Base-by-base conservation (phyloP, 2,797 vertebrate species). In the Siniperca obscura region DNA sequence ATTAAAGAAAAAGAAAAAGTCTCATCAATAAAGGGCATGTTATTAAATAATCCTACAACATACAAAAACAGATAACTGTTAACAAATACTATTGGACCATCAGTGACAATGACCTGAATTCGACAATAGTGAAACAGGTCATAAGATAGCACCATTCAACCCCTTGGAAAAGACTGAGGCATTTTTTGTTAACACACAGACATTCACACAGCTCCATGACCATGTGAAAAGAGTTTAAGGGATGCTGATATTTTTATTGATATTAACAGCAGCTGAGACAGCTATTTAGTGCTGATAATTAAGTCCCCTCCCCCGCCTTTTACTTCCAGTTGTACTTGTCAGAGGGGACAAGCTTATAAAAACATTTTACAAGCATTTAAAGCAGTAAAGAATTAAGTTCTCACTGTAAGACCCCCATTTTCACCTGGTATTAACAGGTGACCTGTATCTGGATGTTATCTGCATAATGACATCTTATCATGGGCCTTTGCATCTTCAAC, bases 41-140 rank as follows among this genome's bases (percentile, higher is more conserved):
- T 91, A 95, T 95, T 92, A 91, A 90, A 94, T 93, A 95, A 93
- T 80, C 80, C 77, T 74, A 84, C 84, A 86, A 92, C 82, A 77
- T 72, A 87, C 36, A 81, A 79, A 85, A 76, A 68, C 62, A 86
- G 17, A 89, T 25, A 80, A 84, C 57, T 80, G 76, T 79, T 82
- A 90, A 91, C 87, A 88, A 76, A 77, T 65, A 76, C 61, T 82
- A 70, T 4, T 70, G 42, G 72, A 86, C 55, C 52, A 30, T 48
- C 70, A 83, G 27, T 34, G 60, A 79, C 70, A 61, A 84, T 19
- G 70, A 81, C 59, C 57, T 93, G 80, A 88, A 93, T 94, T 96
- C 89, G 90, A 95, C 94, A 91, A 82, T 34, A 69, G 91, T 94
- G 91, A 95, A 94, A 91, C 89, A 78, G 78, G 93, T 94, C 90